Evolutionary conservation across 2,113 vertebrate species (phyloP), one percentile per base, ranked within the genome.

Genomic region (Rhinichthys klamathensis): DNA sequence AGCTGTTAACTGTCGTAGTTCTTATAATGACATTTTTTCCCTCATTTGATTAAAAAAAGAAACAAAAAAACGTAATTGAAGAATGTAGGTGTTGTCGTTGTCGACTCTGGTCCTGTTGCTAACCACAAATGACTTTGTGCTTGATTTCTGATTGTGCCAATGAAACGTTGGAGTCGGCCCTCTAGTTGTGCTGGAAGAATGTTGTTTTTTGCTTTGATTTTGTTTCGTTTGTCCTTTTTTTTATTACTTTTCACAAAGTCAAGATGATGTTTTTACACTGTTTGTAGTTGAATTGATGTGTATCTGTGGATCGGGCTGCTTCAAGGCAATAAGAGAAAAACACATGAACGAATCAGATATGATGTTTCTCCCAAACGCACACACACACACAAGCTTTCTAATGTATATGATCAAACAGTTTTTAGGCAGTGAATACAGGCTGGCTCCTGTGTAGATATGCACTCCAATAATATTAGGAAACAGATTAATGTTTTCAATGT

Each of bases 101-200:
- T 93, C 92, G 56, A 94, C 91, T 91, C 85, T 79, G 93, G 89
- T 93, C 93, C 92, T 91, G 90, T 90, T 87, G 85, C 83, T 80
- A 89, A 90, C 80, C 54, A 90, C 85, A 90, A 87, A 87, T 49
- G 81, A 88, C 87, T 90, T 90, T 91, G 93, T 94, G 91, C 89
- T 94, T 92, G 67, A 86, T 94, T 95, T 95, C 92, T 94, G 92
- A 93, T 94, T 88, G 95, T 97, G 96, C 96, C 97, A 97, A 96
- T 93, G 92, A 93, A 90, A 90, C 90, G 91, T 95, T 67, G 75
- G 81, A 93, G 85, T 90, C 90, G 89, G 87, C 93, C 93, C 88
- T 91, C 88, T 91, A 88, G 91, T 92, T 87, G 89, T 92, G 88
- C 90, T 91, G 89, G 90, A 91, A 93, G 92, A 63, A 60, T 93